Evolutionary conservation across 1,140 invertebrate genomes (phyloP).

Genomic region (Venustaconcha ellipsiformis): DNA sequence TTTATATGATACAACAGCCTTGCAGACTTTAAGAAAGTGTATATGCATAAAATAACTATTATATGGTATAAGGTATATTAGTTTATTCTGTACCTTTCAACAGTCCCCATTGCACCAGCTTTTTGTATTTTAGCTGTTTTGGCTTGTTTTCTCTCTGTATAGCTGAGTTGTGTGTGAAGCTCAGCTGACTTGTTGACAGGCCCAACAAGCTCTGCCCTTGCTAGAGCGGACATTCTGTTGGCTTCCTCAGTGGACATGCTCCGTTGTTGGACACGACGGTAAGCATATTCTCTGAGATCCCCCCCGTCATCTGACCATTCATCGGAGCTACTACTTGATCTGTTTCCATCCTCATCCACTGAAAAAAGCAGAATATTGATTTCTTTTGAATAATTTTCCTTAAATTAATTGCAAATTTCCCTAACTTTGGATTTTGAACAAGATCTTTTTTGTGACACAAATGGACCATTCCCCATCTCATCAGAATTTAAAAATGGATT

Average conservation of each 20-base stretch:
- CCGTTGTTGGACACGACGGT: slow-evolving; percentile 36
- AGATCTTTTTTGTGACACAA: too few species aligned
- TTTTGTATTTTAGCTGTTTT: slow-evolving; percentile 55
- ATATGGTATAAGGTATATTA: neutral
- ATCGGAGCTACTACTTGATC: slow-evolving; percentile 45
- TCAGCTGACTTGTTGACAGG: slow-evolving; percentile 50
- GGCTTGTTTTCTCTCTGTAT: slow-evolving; percentile 53
- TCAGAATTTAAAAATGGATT: too few species aligned
- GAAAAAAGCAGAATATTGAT: too few species aligned
- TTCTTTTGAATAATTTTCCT: too few species aligned
- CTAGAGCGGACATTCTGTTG: slow-evolving; percentile 28
- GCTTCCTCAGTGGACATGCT: slow-evolving; percentile 29
- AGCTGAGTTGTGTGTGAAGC: slow-evolving; percentile 55
- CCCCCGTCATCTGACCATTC: slow-evolving; percentile 52
- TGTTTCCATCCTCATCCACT: slow-evolving; percentile 1
- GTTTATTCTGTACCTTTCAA: slow-evolving; percentile 33
- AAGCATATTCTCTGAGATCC: slow-evolving; percentile 39
- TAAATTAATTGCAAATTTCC: too few species aligned
- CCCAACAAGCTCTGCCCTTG: slow-evolving; percentile 35
- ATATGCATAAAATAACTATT: too few species aligned
- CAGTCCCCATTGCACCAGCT: slow-evolving; percentile 51
- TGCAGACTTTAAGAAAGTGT: too few species aligned
- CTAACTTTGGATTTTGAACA: too few species aligned
- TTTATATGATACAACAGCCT: too few species aligned
- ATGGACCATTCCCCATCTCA: too few species aligned